phyloP scores from a whole-genome alignment of 1,140 invertebrate species.

The Rhopalosiphum padi region DNA sequence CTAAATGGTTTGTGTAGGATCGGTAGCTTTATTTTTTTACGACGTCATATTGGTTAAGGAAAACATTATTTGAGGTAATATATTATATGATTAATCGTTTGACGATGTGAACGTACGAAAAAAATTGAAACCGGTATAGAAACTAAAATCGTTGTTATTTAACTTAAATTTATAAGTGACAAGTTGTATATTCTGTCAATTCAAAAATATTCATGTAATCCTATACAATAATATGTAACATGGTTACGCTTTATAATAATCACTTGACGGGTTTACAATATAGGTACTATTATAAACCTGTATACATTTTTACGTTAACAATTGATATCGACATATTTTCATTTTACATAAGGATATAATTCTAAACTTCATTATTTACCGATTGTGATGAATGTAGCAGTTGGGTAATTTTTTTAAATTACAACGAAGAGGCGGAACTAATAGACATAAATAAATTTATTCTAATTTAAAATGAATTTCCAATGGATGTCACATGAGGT shows the following conservation, averaged over 20 bases:
- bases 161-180: background rate
- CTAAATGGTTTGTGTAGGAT: background rate
- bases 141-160: background rate
- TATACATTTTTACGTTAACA: background rate
- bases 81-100: background rate
- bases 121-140: background rate
- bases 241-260: conserved; percentile 18
- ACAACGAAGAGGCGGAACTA: background rate
- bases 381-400: background rate
- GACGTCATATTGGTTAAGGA: background rate
- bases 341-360: conserved; percentile 13
- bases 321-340: background rate
- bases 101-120: background rate
- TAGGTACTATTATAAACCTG: background rate
- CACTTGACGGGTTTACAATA: background rate
- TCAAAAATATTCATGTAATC: conserved; percentile 12
- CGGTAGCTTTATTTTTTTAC: background rate
- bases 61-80: background rate
- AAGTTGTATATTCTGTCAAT: background rate
- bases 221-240: background rate
- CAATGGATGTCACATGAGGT: background rate
- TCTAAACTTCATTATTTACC: background rate
- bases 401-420: background rate
- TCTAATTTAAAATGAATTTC: background rate
- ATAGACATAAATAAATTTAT: background rate